Evolutionary conservation across 2,888 invertebrate genomes (phyloP).

Genomic region (Drosophila cognata): DNA sequence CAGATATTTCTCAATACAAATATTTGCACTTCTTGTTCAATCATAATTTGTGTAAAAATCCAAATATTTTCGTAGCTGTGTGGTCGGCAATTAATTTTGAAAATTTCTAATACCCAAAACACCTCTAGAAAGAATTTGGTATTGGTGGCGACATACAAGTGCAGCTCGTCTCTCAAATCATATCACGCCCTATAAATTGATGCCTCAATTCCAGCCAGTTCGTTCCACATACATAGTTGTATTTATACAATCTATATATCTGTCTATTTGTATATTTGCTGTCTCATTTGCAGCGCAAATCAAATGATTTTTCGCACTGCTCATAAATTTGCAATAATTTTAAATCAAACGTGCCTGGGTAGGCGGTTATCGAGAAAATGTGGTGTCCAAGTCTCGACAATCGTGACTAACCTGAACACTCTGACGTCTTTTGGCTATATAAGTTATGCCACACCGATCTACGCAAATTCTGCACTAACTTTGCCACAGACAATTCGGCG

Average conservation of each 20-base stretch:
- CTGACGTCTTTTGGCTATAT: slow-evolving; percentile 65
- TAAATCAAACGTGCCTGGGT: slow-evolving; percentile 40
- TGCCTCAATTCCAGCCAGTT: slow-evolving; percentile 19
- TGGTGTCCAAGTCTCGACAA: slow-evolving; percentile 45
- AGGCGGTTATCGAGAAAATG: slow-evolving; percentile 41
- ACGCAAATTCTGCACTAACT: slow-evolving; percentile 67
- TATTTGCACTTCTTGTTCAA: slow-evolving; percentile 19
- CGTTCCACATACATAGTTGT: not conserved
- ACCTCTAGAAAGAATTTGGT: not conserved
- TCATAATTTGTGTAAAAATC: slow-evolving; percentile 50
- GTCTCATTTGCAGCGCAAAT: slow-evolving; percentile 51
- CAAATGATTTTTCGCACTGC: slow-evolving; percentile 62
- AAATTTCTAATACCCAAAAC: not conserved
- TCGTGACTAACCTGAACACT: slow-evolving; percentile 64
- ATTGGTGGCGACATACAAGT: slow-evolving; percentile 51
- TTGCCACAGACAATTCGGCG: slow-evolving; percentile 75
- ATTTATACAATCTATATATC: not conserved
- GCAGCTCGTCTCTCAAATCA: slow-evolving; percentile 54
- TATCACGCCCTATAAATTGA: slow-evolving; percentile 72
- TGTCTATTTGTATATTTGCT: slow-evolving; percentile 10
- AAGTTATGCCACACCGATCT: slow-evolving; percentile 36
- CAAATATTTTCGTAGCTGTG: slow-evolving; percentile 54
- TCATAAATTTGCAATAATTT: slow-evolving; percentile 48
- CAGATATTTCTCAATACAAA: slow-evolving; percentile 12
- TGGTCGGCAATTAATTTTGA: slow-evolving; percentile 37